Evolutionary conservation across 2,888 invertebrate species (phyloP).

Genomic region (Marronus borbonicus): DNA sequence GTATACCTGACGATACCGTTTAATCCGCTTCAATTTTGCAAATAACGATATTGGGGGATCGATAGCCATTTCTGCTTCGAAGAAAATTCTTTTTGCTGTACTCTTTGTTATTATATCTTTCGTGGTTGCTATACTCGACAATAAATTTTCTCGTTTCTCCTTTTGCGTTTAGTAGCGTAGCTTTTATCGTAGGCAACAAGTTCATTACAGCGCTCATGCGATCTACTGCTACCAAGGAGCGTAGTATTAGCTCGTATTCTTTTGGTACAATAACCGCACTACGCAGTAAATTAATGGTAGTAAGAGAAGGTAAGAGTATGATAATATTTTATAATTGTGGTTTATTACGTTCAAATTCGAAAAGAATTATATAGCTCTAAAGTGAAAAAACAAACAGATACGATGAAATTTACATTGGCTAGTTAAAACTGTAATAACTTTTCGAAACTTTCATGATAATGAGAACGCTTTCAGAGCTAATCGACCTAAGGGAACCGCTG

Average conservation of each 20-base stretch:
- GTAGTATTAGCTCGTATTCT: slow-evolving; percentile 36
- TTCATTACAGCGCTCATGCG: slow-evolving; percentile 40
- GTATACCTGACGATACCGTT: too few relatives aligned
- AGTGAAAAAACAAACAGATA: too few relatives aligned
- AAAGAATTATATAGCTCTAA: too few relatives aligned
- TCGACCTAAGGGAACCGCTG: too few relatives aligned
- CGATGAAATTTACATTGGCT: too few relatives aligned
- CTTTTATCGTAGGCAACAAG: slow-evolving; percentile 27
- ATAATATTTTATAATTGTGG: slow-evolving; percentile 8
- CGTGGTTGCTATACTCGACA: slow-evolving; percentile 25
- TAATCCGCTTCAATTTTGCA: slow-evolving; percentile 7
- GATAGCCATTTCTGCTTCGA: slow-evolving; percentile 15
- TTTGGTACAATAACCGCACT: slow-evolving; percentile 38
- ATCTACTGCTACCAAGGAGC: slow-evolving; percentile 21
- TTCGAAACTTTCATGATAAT: too few relatives aligned
- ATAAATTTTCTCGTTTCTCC: slow-evolving; percentile 28
- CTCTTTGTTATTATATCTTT: neutral
- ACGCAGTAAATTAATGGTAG: slow-evolving; percentile 40
- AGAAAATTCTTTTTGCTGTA: slow-evolving; percentile 9
- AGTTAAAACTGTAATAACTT: too few relatives aligned
- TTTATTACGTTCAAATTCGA: neutral
- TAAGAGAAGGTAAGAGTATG: slow-evolving; percentile 4
- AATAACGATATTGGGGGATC: slow-evolving; percentile 20
- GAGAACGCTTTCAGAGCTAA: too few relatives aligned
- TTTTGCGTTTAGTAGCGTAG: neutral